These are phyloP conservation scores for Premnoplex brunnescens DNA, from an alignment of 2,797 vertebrate genomes.

Conservation along the genomic window DNA sequence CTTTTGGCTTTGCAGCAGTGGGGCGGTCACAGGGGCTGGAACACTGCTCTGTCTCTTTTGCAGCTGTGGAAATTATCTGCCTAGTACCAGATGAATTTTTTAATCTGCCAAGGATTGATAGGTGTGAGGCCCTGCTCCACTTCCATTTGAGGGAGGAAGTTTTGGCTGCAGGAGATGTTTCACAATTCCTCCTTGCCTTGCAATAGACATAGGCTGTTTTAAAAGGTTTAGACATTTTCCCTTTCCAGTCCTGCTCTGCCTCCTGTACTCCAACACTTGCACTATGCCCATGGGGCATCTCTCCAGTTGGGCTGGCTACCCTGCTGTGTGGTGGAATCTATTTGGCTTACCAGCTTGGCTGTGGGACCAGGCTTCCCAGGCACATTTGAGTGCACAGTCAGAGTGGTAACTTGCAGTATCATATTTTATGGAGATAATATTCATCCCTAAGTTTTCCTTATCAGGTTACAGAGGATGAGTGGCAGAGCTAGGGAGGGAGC, in stretches of 20 bases:
- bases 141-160: background rate
- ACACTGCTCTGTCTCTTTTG: background rate
- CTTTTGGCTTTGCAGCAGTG: background rate
- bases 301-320: rapidly evolving
- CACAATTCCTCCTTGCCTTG: background rate
- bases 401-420: background rate
- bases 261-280: rapidly evolving
- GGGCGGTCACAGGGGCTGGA: background rate
- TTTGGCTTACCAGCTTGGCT: background rate
- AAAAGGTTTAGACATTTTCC: background rate
- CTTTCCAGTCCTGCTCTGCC: background rate
- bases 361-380: background rate
- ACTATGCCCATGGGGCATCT: rapidly evolving
- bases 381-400: rapidly evolving
- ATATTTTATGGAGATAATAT: background rate
- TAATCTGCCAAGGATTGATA: background rate
- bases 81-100: background rate
- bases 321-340: background rate
- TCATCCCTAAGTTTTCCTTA: background rate
- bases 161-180: background rate
- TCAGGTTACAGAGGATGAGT: background rate
- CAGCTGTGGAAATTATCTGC: background rate
- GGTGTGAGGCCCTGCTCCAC: rapidly evolving
- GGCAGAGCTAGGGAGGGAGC: background rate
- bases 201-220: background rate